phyloP scores from a whole-genome alignment of 2,888 invertebrate species.

The Himalopsyche anomala region DNA sequence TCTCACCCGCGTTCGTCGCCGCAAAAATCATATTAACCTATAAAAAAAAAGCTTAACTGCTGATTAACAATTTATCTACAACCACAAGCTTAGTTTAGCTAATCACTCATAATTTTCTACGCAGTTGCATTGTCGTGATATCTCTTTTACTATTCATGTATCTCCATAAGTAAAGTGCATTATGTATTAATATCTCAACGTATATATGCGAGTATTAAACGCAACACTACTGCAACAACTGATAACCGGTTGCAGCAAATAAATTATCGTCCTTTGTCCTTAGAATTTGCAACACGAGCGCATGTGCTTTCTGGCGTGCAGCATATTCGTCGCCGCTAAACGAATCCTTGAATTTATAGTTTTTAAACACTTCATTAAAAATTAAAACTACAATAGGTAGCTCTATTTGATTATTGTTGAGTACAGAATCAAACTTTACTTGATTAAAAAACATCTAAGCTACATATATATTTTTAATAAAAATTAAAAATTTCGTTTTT shows the following conservation, averaged over 20 bases:
- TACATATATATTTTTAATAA: too few relatives aligned
- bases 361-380: neutral
- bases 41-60: neutral
- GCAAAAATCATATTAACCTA: constrained; percentile 4
- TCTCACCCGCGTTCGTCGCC: constrained; percentile 8
- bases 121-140: constrained; percentile 45
- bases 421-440: too few relatives aligned
- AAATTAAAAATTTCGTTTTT: too few relatives aligned
- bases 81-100: constrained; percentile 8
- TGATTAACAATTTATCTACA: constrained; percentile 24
- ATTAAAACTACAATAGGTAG: too few relatives aligned
- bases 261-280: constrained; percentile 62
- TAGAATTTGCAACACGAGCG: constrained; percentile 39
- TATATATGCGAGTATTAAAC: constrained; percentile 9
- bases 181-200: constrained; percentile 14
- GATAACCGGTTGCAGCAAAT: constrained; percentile 60
- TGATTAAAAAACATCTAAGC: too few relatives aligned
- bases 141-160: constrained; percentile 4
- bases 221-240: constrained; percentile 51
- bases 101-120: constrained; percentile 39
- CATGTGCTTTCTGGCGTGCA: constrained; percentile 24
- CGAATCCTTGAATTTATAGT: neutral
- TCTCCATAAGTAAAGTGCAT: too few relatives aligned
- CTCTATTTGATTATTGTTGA: too few relatives aligned
- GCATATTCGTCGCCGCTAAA: constrained; percentile 2